Evolutionary conservation across 1,140 invertebrate genomes (phyloP).

Genomic region (Drosophila tristis): DNA sequence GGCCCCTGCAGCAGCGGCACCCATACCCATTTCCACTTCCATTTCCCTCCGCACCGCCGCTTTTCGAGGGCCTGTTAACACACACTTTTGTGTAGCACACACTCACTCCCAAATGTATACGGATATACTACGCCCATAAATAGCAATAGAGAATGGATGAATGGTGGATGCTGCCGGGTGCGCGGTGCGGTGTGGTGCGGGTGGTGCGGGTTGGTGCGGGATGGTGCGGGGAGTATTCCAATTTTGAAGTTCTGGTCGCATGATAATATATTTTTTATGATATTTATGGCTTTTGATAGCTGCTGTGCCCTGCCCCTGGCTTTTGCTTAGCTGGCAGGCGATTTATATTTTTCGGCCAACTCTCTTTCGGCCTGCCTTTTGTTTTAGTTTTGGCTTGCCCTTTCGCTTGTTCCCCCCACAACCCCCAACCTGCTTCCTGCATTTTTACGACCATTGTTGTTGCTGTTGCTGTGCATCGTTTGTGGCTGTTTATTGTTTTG

Average conservation of each 20-base stretch:
- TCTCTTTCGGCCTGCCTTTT: conserved; percentile 21
- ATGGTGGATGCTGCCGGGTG: too few relatives aligned
- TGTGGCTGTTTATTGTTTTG: conserved; percentile 72
- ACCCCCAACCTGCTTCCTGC: conserved; percentile 14
- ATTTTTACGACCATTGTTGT: conserved; percentile 66
- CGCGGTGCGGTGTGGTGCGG: too few relatives aligned
- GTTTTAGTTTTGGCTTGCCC: conserved; percentile 41
- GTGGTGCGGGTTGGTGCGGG: not conserved
- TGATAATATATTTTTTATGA: conserved; percentile 74
- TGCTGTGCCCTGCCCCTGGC: conserved; percentile 37
- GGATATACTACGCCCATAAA: not conserved
- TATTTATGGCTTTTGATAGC: conserved; percentile 59
- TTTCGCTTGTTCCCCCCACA: conserved; percentile 12
- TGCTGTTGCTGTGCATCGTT: conserved; percentile 18
- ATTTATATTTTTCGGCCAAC: conserved; percentile 64
- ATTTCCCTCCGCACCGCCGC: too few relatives aligned
- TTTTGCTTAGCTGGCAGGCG: conserved; percentile 76
- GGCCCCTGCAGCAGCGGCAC: conserved; percentile 28
- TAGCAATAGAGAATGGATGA: not conserved
- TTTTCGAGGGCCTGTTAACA: conserved; percentile 64
- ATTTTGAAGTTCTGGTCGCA: conserved; percentile 44
- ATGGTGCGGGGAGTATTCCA: conserved; percentile 10
- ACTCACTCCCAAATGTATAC: not conserved
- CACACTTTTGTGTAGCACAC: conserved; percentile 60
- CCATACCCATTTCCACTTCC: not conserved